Base-by-base conservation (phyloP, 2,888 invertebrate genomes). In the Sinohyriopsis cumingii region DNA sequence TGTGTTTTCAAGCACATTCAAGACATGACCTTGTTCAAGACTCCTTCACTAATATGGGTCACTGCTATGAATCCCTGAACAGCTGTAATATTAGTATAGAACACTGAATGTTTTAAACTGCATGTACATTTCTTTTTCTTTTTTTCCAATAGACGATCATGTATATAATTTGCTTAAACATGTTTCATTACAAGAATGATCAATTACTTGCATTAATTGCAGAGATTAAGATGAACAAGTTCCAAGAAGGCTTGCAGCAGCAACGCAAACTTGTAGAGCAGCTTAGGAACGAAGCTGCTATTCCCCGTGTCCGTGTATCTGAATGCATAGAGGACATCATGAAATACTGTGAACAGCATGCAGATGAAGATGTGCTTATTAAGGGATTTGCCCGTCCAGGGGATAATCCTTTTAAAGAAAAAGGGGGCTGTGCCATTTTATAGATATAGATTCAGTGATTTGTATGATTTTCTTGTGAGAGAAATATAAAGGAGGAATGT, bases 381-480 rank as follows among this genome's bases (percentile, higher is more conserved):
- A 95, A 95, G 79, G 98, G 98, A 55, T 98, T 98, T 90, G 95
- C 96, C 77, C 96, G 95, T 82, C 97, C 97, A 90, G 96, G 96
- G 90, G 95, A 96, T 22, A 98, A 98, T 91, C 98, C 98, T 53
- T 98, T 86, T 75, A 87, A 86, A 73, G 87, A 87, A 73, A 87
- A 87, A 73, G 87, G 87, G 12, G 82, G 86, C 66, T 87, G 87
- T 73, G 80, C 78, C 28, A 86, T 87, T 69, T 81, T 86, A 71
- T 85, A 84, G 77, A 72, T 45, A 45, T 3, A 15, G 3, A 45
- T 45, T 45, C 45, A 45, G 15, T 45, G 15, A 15, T 45, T 12
- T 45, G 45, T 12, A 45, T 45, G 45, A 45, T 45, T 45, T 45
- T 45, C 3, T 45, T 45, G 45, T 45, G 45, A 45, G 15, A 45